These are phyloP conservation scores for Nemoura dubitans DNA, from an alignment of 2,888 invertebrate species.

Conservation along the genomic window DNA sequence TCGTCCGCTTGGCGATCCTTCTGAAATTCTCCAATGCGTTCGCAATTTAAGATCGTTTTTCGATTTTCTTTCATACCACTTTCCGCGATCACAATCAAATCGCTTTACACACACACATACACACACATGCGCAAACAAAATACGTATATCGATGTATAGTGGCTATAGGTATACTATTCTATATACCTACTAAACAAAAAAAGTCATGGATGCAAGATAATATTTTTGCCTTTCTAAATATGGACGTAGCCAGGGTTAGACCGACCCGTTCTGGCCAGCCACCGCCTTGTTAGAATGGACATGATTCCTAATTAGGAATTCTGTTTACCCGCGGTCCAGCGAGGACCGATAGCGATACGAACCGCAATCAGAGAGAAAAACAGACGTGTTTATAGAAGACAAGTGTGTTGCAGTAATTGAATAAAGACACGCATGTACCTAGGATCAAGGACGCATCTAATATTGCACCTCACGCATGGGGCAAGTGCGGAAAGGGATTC, in stretches of 20 bases:
- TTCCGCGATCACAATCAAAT: conserved; percentile 27
- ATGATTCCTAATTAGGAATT: conserved; percentile 32
- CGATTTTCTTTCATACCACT: conserved; percentile 9
- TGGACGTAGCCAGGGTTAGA: neutral
- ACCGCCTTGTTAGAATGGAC: conserved; percentile 21
- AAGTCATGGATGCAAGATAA: neutral
- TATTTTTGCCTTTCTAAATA: conserved; percentile 34
- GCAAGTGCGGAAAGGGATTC: neutral
- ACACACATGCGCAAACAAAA: neutral
- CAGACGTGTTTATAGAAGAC: neutral
- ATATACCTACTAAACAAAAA: conserved; percentile 1
- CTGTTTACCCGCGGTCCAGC: neutral
- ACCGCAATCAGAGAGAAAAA: neutral
- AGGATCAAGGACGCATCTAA: neutral
- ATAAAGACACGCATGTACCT: neutral
- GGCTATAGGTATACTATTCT: neutral
- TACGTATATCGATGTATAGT: conserved; percentile 12
- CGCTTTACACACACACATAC: neutral
- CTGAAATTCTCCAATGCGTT: neutral
- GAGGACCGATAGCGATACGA: neutral
- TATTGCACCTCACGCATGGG: neutral
- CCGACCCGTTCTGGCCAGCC: neutral
- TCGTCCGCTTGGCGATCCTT: neutral
- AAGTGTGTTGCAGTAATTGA: neutral
- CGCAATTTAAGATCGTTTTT: neutral